These are phyloP conservation scores for Paguma larvata DNA, from an alignment of 2,797 vertebrate genomes.

Conservation along the genomic window DNA sequence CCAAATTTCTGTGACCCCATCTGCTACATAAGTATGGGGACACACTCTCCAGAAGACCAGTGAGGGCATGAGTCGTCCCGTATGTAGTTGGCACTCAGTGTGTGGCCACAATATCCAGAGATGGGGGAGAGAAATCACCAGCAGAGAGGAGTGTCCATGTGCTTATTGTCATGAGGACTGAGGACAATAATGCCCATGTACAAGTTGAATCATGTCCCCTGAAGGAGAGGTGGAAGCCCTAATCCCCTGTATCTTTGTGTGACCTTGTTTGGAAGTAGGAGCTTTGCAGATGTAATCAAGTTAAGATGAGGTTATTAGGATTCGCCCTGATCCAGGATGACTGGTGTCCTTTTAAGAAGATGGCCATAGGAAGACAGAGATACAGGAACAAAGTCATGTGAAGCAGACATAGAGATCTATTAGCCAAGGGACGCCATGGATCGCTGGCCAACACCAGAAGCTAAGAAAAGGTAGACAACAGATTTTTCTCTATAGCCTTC, in stretches of 20 bases:
- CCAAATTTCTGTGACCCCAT: neutral
- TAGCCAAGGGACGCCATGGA: neutral
- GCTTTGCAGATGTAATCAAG: neutral
- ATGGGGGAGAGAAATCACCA: neutral
- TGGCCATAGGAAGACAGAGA: neutral
- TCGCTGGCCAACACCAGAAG: neutral
- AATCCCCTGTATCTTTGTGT: neutral
- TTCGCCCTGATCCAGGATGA: neutral
- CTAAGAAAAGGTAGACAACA: neutral
- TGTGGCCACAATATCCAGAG: neutral
- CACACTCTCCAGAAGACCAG: neutral
- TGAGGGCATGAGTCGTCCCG: no score
- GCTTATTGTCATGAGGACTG: no score
- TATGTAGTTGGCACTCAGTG: fast-evolving
- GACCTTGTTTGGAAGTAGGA: neutral
- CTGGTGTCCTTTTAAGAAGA: neutral
- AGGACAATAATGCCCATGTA: neutral
- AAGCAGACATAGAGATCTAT: neutral
- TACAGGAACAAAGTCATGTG: neutral
- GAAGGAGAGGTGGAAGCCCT: neutral
- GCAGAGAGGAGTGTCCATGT: neutral
- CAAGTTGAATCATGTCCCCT: neutral
- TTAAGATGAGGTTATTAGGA: neutral
- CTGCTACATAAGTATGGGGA: fast-evolving
- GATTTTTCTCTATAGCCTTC: neutral